These are phyloP conservation scores for Caenorhabditis remanei DNA, from an alignment of 1,140 invertebrate species.

Conservation along the genomic window DNA sequence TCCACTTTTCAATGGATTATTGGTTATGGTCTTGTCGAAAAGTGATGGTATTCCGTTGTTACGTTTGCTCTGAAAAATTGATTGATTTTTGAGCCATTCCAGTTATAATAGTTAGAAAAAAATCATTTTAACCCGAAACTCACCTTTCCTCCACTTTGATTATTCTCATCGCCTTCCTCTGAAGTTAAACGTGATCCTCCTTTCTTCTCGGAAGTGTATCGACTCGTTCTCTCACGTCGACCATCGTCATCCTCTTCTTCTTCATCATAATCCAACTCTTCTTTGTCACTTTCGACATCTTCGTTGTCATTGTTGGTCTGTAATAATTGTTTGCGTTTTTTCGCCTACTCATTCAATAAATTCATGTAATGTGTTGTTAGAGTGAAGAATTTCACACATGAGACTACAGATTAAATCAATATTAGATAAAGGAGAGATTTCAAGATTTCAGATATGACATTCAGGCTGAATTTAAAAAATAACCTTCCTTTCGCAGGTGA, in stretches of 20 bases:
- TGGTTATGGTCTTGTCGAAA: constrained; percentile 26
- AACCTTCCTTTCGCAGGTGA: too few relatives aligned
- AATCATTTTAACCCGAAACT: background rate
- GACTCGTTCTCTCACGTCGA: background rate
- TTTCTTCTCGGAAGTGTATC: constrained; percentile 17
- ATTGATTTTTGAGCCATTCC: background rate
- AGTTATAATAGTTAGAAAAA: background rate
- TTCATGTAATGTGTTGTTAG: too few relatives aligned
- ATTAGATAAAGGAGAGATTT: too few relatives aligned
- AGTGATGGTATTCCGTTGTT: constrained; percentile 4
- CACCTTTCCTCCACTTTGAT: background rate
- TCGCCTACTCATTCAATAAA: too few relatives aligned
- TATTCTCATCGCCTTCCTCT: background rate
- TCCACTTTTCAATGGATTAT: constrained; percentile 22
- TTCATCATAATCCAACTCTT: constrained; percentile 40
- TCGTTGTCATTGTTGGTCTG: background rate
- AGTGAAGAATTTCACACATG: too few relatives aligned
- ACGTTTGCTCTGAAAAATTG: background rate
- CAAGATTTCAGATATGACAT: too few relatives aligned
- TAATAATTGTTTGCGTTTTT: background rate
- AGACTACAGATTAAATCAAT: too few relatives aligned
- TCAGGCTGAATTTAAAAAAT: too few relatives aligned
- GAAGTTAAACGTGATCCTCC: background rate
- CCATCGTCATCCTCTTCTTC: constrained; percentile 23
- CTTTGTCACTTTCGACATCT: constrained; percentile 16